phyloP scores from a whole-genome alignment of 2,888 invertebrate genomes.

The Eupithecia tripunctaria region DNA sequence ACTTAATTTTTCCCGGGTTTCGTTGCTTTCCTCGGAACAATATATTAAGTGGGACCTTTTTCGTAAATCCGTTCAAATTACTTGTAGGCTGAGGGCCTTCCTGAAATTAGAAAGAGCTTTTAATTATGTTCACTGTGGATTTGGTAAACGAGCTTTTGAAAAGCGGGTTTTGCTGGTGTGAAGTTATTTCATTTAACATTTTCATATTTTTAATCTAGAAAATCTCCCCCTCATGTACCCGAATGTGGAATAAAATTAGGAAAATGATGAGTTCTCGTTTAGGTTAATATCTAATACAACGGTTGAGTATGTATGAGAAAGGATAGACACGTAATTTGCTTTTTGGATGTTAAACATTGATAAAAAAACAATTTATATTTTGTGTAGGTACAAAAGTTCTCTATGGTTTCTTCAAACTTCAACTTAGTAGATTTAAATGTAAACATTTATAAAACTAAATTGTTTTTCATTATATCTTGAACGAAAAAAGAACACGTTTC shows the following conservation, averaged over 20 bases:
- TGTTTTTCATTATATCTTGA: too few relatives aligned
- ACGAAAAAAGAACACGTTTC: not conserved
- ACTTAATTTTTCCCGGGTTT: constrained; percentile 56
- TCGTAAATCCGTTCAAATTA: constrained; percentile 68
- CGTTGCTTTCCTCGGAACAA: constrained; percentile 55
- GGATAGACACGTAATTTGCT: not conserved
- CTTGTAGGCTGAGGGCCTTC: constrained; percentile 54
- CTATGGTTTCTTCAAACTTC: too few relatives aligned
- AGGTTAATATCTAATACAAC: not conserved
- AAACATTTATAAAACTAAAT: too few relatives aligned
- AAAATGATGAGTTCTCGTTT: not conserved
- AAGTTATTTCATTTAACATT: constrained; percentile 17
- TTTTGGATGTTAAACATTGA: not conserved
- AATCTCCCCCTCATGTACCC: not conserved
- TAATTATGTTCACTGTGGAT: constrained; percentile 55
- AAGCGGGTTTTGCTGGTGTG: constrained; percentile 19
- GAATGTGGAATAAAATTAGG: not conserved
- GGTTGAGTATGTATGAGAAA: not conserved
- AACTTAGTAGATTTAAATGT: too few relatives aligned
- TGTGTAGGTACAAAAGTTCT: too few relatives aligned
- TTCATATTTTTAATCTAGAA: constrained; percentile 1
- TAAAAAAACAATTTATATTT: too few relatives aligned
- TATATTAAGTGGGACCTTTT: constrained; percentile 68
- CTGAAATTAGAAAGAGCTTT: constrained; percentile 55
- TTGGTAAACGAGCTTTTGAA: constrained; percentile 49